Evolutionary conservation across 2,113 vertebrate species (phyloP).

Genomic region (Seriola quinqueradiata): DNA sequence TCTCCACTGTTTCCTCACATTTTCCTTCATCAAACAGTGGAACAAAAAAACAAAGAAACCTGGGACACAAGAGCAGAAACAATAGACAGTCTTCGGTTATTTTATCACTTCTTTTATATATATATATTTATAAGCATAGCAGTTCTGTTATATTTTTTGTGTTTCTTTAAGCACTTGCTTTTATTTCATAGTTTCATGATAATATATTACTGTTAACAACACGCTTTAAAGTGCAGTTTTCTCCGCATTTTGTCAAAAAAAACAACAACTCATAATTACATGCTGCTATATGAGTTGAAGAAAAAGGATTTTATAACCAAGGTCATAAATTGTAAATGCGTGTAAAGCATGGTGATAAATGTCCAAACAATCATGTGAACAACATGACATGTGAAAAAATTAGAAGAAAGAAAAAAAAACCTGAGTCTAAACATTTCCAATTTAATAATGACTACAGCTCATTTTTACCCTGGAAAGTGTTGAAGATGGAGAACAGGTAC

Average conservation of each 20-base stretch:
- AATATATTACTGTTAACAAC: not conserved
- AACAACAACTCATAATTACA: no score
- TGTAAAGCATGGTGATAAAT: no score
- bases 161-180: not conserved
- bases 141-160: not conserved
- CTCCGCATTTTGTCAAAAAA: no score
- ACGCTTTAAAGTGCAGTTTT: no score
- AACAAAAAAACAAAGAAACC: slow-evolving; percentile 93
- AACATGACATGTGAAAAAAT: no score
- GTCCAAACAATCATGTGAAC: no score
- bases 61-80: slow-evolving; percentile 54
- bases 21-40: slow-evolving; percentile 92
- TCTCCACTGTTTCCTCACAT: slow-evolving; percentile 88
- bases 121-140: not conserved
- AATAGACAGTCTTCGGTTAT: not conserved
- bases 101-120: not conserved
- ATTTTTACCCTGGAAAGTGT: slow-evolving; percentile 89
- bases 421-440: no score
- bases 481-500: slow-evolving; percentile 91
- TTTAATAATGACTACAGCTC: not conserved
- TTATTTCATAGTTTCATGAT: not conserved
- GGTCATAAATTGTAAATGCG: no score
- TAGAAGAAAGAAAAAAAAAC: no score
- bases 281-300: no score
- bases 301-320: no score